These are phyloP conservation scores for Melangyna quadrimaculata DNA, from an alignment of 2,888 invertebrate genomes.

Conservation along the genomic window DNA sequence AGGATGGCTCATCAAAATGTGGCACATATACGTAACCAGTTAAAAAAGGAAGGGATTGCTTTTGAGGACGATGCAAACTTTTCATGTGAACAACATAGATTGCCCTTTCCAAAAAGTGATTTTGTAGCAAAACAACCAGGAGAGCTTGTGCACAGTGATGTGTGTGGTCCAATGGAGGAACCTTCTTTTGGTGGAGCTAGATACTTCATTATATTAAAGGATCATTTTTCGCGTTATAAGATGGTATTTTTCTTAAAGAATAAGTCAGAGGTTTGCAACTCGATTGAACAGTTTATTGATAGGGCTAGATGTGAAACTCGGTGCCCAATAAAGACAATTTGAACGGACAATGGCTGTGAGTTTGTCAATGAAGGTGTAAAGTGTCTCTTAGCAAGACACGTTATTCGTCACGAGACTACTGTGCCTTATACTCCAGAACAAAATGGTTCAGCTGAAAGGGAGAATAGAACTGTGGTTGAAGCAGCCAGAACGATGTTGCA, in stretches of 20 bases:
- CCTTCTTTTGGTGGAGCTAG: background rate
- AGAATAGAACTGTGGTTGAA: slow-evolving; percentile 76
- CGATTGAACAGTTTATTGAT: background rate
- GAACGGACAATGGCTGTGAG: background rate
- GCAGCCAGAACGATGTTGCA: slow-evolving; percentile 73
- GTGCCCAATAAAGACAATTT: background rate
- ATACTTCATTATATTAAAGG: slow-evolving; percentile 42
- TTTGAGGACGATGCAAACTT: background rate
- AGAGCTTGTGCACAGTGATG: background rate
- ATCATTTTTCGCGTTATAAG: slow-evolving; percentile 45
- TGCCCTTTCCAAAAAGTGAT: background rate
- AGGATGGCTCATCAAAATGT: background rate
- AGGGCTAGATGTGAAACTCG: background rate
- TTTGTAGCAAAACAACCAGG: background rate
- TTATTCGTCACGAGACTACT: slow-evolving; percentile 68
- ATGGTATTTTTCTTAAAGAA: background rate
- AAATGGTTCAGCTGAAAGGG: slow-evolving; percentile 76
- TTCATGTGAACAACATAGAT: background rate
- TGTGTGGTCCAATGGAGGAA: slow-evolving; percentile 14
- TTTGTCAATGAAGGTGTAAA: slow-evolving; percentile 42
- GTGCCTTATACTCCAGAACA: slow-evolving; percentile 76
- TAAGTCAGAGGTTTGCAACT: background rate
- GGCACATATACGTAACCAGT: background rate
- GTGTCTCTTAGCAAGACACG: slow-evolving; percentile 67
- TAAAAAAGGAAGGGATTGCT: background rate